Percentiles rank a stretch among this genome's conserved stretches.
Conservation (phyloP, 1,140 invertebrate genomes). For the Sarcophaga bullata region DNA sequence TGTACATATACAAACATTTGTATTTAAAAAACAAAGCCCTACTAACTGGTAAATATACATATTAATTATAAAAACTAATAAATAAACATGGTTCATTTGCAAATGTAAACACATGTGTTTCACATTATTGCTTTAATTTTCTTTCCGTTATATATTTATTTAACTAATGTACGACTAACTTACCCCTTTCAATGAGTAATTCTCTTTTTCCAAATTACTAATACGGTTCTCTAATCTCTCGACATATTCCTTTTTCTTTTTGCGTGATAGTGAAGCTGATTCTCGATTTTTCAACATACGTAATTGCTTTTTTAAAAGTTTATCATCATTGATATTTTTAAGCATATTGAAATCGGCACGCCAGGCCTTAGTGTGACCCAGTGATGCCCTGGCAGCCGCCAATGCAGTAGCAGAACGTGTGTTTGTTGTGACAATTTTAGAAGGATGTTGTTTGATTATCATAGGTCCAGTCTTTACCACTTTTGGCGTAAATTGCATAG, state of each 20-base stretch:
- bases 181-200: constrained; percentile 76
- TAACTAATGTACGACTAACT: constrained; percentile 56
- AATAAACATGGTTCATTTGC: too few relatives aligned
- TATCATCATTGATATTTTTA: constrained; percentile 65
- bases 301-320: constrained; percentile 82
- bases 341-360: not conserved
- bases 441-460: constrained; percentile 36
- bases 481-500: constrained; percentile 32
- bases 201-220: constrained; percentile 77
- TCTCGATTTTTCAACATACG: constrained; percentile 92
- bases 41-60: not conserved
- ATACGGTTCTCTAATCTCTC: constrained; percentile 79
- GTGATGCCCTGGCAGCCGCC: constrained; percentile 15
- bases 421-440: constrained; percentile 25
- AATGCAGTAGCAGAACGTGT: constrained; percentile 9
- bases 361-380: not conserved
- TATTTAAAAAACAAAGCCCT: not conserved
- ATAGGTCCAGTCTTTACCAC: constrained; percentile 31
- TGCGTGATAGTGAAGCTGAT: constrained; percentile 88
- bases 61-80: not conserved
- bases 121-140: not conserved
- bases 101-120: too few relatives aligned
- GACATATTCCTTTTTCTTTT: constrained; percentile 93
- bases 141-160: not conserved
- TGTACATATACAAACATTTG: too few relatives aligned